Evolutionary conservation across 2,888 invertebrate genomes (phyloP).

Genomic region (Ochropleura plecta): DNA sequence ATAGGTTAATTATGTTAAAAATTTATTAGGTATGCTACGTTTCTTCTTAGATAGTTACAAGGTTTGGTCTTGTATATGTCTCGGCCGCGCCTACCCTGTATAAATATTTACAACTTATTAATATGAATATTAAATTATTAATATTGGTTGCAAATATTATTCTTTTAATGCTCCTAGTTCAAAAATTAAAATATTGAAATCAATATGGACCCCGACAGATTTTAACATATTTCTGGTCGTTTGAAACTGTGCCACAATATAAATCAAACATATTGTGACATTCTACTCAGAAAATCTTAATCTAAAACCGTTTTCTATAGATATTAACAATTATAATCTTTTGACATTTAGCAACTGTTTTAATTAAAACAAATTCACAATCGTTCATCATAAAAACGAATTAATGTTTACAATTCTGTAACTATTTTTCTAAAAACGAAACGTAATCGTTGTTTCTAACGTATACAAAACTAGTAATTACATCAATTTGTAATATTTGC

Average conservation of each 20-base stretch:
- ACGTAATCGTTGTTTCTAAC: constrained; percentile 36
- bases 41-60: neutral
- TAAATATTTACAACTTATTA: constrained; percentile 9
- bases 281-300: constrained; percentile 26
- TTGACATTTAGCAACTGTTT: constrained; percentile 44
- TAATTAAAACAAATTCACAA: constrained; percentile 52
- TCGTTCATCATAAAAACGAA: constrained; percentile 32
- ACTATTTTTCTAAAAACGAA: constrained; percentile 34
- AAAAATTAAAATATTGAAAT: constrained; percentile 44
- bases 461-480: constrained; percentile 56
- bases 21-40: neutral
- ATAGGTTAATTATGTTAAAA: neutral
- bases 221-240: constrained; percentile 30
- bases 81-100: neutral
- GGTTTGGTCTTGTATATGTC: neutral
- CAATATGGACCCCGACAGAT: constrained; percentile 35
- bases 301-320: constrained; percentile 19
- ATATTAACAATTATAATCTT: constrained; percentile 48
- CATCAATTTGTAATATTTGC: constrained; percentile 64
- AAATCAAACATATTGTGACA: constrained; percentile 58
- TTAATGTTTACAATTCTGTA: constrained; percentile 51
- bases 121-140: constrained; percentile 25
- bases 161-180: constrained; percentile 29
- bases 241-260: constrained; percentile 37
- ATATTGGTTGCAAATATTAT: constrained; percentile 30